Conservation (phyloP, 2,797 vertebrate genomes). For the Molossus alvarezi region DNA sequence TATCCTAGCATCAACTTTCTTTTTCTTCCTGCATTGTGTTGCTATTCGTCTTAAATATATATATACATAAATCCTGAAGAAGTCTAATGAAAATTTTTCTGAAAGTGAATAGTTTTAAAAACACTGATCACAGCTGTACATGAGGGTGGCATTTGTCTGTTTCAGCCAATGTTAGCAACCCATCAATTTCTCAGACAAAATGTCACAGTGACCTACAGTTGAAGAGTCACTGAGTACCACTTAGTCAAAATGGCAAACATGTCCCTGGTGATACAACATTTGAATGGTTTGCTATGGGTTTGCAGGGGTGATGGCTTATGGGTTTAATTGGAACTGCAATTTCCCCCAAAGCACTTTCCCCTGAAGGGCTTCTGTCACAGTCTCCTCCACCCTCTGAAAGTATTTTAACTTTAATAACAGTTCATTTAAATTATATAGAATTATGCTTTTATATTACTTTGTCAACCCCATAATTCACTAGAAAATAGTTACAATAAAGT, state of each 20-base stretch:
- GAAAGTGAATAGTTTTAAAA: slow-evolving; percentile 18
- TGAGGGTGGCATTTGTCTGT: not conserved
- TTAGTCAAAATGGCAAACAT: slow-evolving; percentile 73
- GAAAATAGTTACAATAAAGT: slow-evolving; percentile 3
- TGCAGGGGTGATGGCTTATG: not conserved
- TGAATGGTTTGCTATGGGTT: not conserved
- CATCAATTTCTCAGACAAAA: slow-evolving; percentile 69
- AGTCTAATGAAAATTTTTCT: slow-evolving; percentile 4
- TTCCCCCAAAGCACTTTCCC: slow-evolving; percentile 10
- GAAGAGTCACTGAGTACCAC: slow-evolving; percentile 64
- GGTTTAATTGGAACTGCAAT: slow-evolving; percentile 32
- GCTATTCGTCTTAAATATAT: not conserved
- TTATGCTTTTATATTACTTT: slow-evolving; percentile 53
- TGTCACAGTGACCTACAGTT: slow-evolving; percentile 73
- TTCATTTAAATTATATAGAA: slow-evolving; percentile 45
- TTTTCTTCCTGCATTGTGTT: not conserved
- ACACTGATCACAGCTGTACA: not conserved
- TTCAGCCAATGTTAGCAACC: not conserved
- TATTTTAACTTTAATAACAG: not conserved
- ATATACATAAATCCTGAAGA: not conserved
- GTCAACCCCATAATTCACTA: not conserved
- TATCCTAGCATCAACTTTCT: not conserved
- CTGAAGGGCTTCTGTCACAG: not conserved
- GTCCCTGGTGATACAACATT: not conserved
- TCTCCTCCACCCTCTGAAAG: not conserved